Conservation (phyloP, 1,140 invertebrate genomes). For the Acromyrmex charruanus region DNA sequence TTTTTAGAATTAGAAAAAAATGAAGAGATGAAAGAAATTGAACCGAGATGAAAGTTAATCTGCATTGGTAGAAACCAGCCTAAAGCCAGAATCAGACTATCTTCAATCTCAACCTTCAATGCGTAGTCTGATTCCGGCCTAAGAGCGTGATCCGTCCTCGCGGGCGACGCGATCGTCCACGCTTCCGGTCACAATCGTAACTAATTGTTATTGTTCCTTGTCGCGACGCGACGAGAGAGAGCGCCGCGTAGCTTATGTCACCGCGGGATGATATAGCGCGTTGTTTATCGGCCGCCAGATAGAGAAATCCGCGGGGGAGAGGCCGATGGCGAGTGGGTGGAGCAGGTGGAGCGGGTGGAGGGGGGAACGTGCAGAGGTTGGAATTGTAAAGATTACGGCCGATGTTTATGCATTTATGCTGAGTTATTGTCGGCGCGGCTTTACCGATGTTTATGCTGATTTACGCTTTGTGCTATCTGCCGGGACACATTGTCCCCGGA, state of each 20-base stretch:
- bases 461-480: constrained; percentile 86
- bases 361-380: constrained; percentile 51
- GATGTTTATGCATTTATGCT: constrained; percentile 86
- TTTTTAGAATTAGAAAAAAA: too few species aligned
- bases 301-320: neutral
- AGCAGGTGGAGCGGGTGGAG: neutral
- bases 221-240: constrained; percentile 37
- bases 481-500: constrained; percentile 85
- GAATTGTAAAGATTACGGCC: constrained; percentile 85
- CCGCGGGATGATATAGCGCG: constrained; percentile 76
- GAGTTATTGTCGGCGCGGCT: constrained; percentile 85
- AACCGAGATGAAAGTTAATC: too few species aligned
- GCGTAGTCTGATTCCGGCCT: too few species aligned
- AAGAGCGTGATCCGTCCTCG: constrained; percentile 20
- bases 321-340: too few species aligned
- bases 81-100: too few species aligned
- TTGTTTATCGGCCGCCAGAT: constrained; percentile 79
- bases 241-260: constrained; percentile 74
- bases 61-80: too few species aligned
- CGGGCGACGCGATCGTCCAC: constrained; percentile 50
- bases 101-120: too few species aligned
- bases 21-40: too few species aligned
- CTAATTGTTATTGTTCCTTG: constrained; percentile 79
- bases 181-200: constrained; percentile 69
- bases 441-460: constrained; percentile 87